Percentiles rank a stretch among this genome's conserved stretches.
These are phyloP conservation scores for Ploceus nigricollis DNA, from an alignment of 2,113 vertebrate genomes.

Conservation along the genomic window DNA sequence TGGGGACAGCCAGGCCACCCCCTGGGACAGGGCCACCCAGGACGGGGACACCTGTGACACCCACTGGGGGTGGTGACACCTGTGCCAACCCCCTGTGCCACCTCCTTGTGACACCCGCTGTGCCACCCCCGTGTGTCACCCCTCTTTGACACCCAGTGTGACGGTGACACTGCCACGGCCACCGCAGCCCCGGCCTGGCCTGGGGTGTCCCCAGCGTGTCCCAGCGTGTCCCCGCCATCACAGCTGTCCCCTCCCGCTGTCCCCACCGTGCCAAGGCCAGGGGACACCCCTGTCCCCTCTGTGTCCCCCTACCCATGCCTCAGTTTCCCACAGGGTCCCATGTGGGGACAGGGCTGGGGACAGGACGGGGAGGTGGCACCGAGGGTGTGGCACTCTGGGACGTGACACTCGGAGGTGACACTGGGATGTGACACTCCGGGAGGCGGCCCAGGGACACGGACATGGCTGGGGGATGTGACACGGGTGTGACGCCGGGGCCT, in stretches of 20 bases:
- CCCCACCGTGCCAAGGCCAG: background rate
- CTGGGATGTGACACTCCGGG: rapidly evolving
- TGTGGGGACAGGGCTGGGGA: background rate
- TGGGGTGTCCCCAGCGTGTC: background rate
- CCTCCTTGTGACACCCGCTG: no score
- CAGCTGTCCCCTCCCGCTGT: background rate
- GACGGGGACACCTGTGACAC: background rate
- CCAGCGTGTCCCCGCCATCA: background rate
- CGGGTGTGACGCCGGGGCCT: background rate
- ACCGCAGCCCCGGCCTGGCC: background rate
- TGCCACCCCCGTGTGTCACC: no score
- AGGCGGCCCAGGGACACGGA: background rate
- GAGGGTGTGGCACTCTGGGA: background rate
- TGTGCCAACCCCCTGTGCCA: background rate
- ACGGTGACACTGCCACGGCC: background rate
- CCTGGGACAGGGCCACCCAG: background rate
- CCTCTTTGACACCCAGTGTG: rapidly evolving
- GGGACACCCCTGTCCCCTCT: background rate
- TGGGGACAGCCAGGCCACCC: no score
- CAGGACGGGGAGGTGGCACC: background rate
- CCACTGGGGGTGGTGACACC: background rate
- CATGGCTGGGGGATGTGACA: background rate
- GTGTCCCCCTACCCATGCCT: background rate
- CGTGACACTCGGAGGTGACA: background rate
- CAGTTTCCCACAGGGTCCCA: background rate